Conservation (phyloP, 2,113 vertebrate species). For the Prolemur simus region DNA sequence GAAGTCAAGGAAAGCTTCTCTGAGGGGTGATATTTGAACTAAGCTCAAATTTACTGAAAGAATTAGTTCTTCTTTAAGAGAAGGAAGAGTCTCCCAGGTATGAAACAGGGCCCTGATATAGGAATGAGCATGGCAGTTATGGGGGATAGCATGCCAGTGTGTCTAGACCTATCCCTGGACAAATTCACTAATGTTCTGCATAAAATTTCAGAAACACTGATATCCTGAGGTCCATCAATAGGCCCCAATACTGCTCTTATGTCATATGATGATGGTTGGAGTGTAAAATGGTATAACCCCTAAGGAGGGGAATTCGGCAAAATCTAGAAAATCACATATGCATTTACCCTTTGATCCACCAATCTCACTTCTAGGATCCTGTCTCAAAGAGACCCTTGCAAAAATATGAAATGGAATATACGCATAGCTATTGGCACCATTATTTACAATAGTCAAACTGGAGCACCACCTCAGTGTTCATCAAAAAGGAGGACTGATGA, state of each 20-base stretch:
- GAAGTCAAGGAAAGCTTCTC: background rate
- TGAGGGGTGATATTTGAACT: background rate
- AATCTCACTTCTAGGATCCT: background rate
- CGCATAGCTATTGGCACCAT: background rate
- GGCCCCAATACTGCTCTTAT: background rate
- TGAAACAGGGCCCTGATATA: background rate
- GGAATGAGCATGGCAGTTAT: background rate
- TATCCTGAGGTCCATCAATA: background rate
- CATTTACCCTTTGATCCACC: background rate
- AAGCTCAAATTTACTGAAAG: background rate
- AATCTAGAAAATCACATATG: background rate
- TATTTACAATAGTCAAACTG: background rate
- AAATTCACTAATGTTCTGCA: background rate
- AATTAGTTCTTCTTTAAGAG: background rate
- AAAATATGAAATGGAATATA: background rate
- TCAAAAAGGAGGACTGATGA: background rate
- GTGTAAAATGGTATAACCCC: background rate
- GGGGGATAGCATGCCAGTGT: background rate
- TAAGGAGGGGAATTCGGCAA: background rate
- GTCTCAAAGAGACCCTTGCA: background rate
- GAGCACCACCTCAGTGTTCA: background rate
- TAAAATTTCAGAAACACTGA: background rate
- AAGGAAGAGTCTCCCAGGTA: background rate
- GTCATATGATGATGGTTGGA: background rate
- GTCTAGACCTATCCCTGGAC: background rate